Percentiles rank a stretch among this genome's conserved stretches.
phyloP scores from a whole-genome alignment of 1,140 invertebrate species.

The Drosophila punjabiensis region DNA sequence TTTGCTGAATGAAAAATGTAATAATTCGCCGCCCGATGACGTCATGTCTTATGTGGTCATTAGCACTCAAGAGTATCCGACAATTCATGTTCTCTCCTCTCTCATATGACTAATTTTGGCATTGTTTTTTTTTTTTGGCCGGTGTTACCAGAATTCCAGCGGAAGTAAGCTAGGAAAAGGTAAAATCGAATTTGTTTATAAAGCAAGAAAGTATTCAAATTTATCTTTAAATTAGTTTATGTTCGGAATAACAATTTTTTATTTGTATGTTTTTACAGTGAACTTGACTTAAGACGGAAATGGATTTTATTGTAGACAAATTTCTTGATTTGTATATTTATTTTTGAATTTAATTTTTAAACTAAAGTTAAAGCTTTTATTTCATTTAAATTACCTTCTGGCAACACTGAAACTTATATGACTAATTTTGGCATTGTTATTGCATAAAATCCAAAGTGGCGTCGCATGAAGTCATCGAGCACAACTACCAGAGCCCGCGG shows the following conservation, averaged over 20 bases:
- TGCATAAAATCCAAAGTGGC: conserved; percentile 63
- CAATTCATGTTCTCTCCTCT: conserved; percentile 14
- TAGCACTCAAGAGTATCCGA: conserved; percentile 51
- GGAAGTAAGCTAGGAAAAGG: conserved; percentile 3
- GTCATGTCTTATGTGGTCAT: conserved; percentile 76
- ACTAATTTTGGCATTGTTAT: conserved; percentile 75
- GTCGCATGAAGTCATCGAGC: conserved; percentile 79
- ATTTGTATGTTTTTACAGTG: neutral
- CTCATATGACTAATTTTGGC: conserved; percentile 55
- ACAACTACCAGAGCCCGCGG: conserved; percentile 38
- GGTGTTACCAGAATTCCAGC: conserved; percentile 7
- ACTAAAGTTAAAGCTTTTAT: no score
- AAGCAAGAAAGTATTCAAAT: neutral
- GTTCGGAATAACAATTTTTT: neutral
- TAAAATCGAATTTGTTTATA: neutral
- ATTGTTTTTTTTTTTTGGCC: conserved; percentile 60
- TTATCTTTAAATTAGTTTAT: no score
- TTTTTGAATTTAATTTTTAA: neutral
- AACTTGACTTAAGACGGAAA: neutral
- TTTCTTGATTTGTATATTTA: neutral
- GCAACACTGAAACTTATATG: conserved; percentile 46
- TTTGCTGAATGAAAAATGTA: conserved; percentile 58
- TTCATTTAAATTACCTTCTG: neutral
- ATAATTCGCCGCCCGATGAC: conserved; percentile 61
- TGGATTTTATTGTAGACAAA: neutral